Evolutionary conservation across 1,140 invertebrate species (phyloP).

Genomic region (Globodera rostochiensis): DNA sequence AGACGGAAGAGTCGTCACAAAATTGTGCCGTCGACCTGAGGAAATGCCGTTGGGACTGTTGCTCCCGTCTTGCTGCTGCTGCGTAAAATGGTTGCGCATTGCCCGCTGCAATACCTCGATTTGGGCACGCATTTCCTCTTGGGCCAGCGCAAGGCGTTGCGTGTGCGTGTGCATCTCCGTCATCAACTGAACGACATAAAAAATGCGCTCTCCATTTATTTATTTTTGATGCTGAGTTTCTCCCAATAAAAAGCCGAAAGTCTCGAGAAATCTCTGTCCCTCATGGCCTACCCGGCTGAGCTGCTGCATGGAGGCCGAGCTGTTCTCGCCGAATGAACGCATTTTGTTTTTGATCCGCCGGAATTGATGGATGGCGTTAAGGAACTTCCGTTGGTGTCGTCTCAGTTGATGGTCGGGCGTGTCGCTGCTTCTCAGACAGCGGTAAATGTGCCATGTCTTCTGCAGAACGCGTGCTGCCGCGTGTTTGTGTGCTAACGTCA

Average conservation of each 20-base stretch:
- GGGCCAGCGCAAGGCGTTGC: constrained; percentile 55
- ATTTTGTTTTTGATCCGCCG: constrained; percentile 65
- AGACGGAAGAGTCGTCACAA: not conserved
- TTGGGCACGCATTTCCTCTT: constrained; percentile 64
- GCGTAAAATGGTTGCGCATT: constrained; percentile 60
- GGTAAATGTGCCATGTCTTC: constrained; percentile 65
- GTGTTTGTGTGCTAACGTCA: constrained; percentile 58
- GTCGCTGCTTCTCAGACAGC: constrained; percentile 48
- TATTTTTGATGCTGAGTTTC: constrained; percentile 7
- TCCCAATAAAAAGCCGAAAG: not conserved
- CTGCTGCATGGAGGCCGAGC: constrained; percentile 56
- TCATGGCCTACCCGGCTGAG: constrained; percentile 50
- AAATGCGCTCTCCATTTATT: not conserved
- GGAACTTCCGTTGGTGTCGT: constrained; percentile 59
- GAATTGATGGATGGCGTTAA: constrained; percentile 62
- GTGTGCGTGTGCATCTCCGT: constrained; percentile 62
- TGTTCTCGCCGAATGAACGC: constrained; percentile 57
- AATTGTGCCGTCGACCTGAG: not conserved
- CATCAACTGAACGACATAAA: constrained; percentile 52
- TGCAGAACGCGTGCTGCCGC: constrained; percentile 62
- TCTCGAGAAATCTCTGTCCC: not conserved
- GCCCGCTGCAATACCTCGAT: constrained; percentile 63
- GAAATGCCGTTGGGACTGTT: not conserved
- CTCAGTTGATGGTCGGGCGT: constrained; percentile 50
- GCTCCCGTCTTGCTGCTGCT: constrained; percentile 10